Base-by-base conservation (phyloP, 2,113 vertebrate species). In the Nerophis lumbriciformis region DNA sequence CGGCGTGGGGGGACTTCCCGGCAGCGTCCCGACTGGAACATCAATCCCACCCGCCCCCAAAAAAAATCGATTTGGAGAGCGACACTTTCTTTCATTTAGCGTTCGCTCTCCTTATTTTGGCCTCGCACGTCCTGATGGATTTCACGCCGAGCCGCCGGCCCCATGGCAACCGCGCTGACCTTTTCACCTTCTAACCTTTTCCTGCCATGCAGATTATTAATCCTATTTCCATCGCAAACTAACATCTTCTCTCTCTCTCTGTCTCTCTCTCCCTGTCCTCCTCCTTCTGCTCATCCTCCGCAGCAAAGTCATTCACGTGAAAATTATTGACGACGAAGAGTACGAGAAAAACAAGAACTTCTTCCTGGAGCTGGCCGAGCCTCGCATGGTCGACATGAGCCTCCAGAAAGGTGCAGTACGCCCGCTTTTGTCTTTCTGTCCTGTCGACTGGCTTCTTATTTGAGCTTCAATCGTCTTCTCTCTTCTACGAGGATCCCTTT, bases 331-430 rank as follows among this genome's bases (percentile, higher is more conserved):
- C 90, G 97, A 97, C 89, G 97, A 99, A 91, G 97, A 99, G 87
- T 99, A 99, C 89, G 96, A 98, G 93, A 99, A 97, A 92, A 95
- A 98, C 93, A 97, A 98, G 92, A 97, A 94, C 94, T 99, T 99
- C 94, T 99, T 96, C 93, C 92, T 99, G 95, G 94, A 91, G 91
- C 94, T 98, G 92, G 95, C 94, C 85, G 95, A 98, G 90, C 97
- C 97, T 10, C 90, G 90, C 69, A 91, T 91, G 90, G 90, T 92
- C 72, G 90, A 91, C 79, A 89, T 91, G 90, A 92, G 90, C 71
- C 89, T 92, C 71, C 90, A 91, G 84, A 92, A 92, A 92, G 90
- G 90, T 90, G 84, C 68, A 13, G 76, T 83, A 82, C 65, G 48
- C 66, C 66, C 59, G 39, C 70, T 65, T 48, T 28, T n/a, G 11